phyloP scores from a whole-genome alignment of 2,113 vertebrate genomes.

The Tonatia bakeri region DNA sequence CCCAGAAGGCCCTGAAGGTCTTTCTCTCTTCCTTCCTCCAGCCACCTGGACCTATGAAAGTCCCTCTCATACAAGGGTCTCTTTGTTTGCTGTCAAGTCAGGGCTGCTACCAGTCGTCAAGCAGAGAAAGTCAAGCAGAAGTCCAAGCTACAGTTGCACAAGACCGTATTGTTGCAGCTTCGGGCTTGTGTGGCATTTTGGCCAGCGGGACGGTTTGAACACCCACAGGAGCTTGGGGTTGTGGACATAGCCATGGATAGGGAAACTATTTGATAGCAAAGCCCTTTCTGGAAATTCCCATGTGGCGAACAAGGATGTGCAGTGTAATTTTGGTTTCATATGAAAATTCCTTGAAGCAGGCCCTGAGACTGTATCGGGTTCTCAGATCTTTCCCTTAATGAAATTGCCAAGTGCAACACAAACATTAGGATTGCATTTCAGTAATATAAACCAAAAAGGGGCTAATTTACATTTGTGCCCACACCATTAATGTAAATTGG shows the following conservation, averaged over 20 bases:
- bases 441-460: conserved; percentile 70
- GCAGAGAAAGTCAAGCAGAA: conserved; percentile 11
- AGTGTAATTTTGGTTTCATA: conserved; percentile 66
- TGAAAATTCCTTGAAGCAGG: conserved; percentile 73
- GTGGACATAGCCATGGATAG: conserved; percentile 44
- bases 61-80: conserved; percentile 11
- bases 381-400: conserved; percentile 76
- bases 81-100: conserved; percentile 60
- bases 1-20: conserved; percentile 44
- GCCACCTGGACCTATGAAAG: conserved; percentile 49
- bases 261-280: conserved; percentile 66
- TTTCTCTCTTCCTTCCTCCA: conserved; percentile 48
- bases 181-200: conserved; percentile 43
- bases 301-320: conserved; percentile 45
- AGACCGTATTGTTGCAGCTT: conserved; percentile 47
- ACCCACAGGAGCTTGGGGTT: conserved; percentile 44
- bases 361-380: conserved; percentile 58
- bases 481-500: conserved; percentile 79
- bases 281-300: conserved; percentile 54
- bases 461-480: conserved; percentile 79
- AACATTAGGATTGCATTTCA: conserved; percentile 62
- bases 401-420: conserved; percentile 70
- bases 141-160: not conserved
- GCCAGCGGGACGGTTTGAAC: conserved; percentile 33
- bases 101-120: not conserved